A percentile compares a stretch with the other conserved stretches of the same genome.
Conservation (phyloP, 2,797 vertebrate species). For the Pampus argenteus region DNA sequence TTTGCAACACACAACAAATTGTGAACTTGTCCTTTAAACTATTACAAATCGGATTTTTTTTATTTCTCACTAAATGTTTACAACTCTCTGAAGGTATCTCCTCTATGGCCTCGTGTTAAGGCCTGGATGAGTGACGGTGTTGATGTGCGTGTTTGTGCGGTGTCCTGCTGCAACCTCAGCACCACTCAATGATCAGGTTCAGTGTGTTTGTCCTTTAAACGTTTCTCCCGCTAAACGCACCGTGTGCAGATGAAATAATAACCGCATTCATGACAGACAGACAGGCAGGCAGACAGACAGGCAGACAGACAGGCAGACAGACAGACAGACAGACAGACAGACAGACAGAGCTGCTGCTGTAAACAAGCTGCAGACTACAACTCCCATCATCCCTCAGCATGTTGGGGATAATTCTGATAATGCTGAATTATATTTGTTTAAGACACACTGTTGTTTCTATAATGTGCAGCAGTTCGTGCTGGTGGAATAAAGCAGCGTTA, state of each 20-base stretch:
- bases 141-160: neutral
- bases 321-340: neutral
- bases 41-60: no score
- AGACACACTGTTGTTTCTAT: neutral
- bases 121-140: no score
- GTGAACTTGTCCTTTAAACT: no score
- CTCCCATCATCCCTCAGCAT: constrained; percentile 64
- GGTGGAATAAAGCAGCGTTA: neutral
- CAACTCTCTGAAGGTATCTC: no score
- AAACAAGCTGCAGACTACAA: constrained; percentile 74
- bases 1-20: no score
- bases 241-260: neutral
- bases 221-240: neutral
- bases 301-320: neutral
- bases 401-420: constrained; percentile 2
- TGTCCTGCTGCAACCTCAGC: constrained; percentile 19
- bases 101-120: no score
- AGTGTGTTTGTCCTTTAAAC: neutral
- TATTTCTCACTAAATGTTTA: no score
- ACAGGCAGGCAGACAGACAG: neutral
- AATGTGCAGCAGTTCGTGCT: accelerated
- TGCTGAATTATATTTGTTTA: neutral
- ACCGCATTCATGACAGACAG: neutral
- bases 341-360: constrained; percentile 32
- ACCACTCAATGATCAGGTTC: neutral